Base-by-base conservation (phyloP, 2,113 vertebrate genomes). In the Lanius collurio region DNA sequence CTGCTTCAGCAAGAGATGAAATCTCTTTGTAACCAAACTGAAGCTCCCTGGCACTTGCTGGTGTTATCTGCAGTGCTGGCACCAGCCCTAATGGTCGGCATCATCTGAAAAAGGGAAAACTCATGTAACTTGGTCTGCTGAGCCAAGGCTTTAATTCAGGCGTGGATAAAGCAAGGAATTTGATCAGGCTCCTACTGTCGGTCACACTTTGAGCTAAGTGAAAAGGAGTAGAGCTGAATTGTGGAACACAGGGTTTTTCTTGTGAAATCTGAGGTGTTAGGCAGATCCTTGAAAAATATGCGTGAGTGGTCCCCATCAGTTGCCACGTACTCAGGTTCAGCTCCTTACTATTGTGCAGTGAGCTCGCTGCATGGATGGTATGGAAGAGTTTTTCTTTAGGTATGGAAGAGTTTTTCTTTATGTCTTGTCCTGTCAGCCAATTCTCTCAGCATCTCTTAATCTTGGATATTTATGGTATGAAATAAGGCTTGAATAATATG, bases 151-250 rank as follows among this genome's bases (percentile, higher is more conserved):
- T 95, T 73, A 69, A 89, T 91, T 96, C 88, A 93, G 12, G 88
- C 46, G 3, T 96, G 94, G 79, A 90, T 93, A 96, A 97, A 95
- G 91, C 49, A 35, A 95, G 90, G 94, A 97, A 96, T 97, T 95
- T 87, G 91, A 97, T 96, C 95, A 44, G 75, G 55, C 71, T 91
- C 23, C 81, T 83, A 47, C 53, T 1, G 3, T 93, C 2, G 11
- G 89, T 26, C 37, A 44, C 83, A 70, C 70, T 96, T 90, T 71
- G 83, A 93, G 88, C 5, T 6, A 16, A 75, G 33, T 82, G 85
- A 88, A 96, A 96, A 26, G 35, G 88, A 84, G 80, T 62, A 90
- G 57, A 78, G 82, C 87, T 0, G 31, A 71, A 69, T 39, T 93
- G 79, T 31, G 57, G 85, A 62, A n/a, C 68, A 56, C 28, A 35